Evolutionary conservation across 1,140 invertebrate genomes (phyloP), one percentile per base, ranked within the genome.

Genomic region (Cydia fagiglandana): DNA sequence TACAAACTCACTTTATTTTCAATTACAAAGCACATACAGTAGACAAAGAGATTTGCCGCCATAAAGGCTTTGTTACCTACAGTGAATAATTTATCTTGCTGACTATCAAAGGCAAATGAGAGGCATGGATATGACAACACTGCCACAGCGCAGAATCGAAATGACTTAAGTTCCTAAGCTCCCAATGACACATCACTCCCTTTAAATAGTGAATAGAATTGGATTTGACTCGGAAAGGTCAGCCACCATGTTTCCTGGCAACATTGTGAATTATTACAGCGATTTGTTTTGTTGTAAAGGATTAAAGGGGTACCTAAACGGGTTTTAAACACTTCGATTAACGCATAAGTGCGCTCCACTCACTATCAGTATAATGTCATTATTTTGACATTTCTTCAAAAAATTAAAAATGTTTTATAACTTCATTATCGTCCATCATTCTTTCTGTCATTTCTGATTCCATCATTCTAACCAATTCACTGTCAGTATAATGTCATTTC

Each of bases 81-180:
- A 76, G 73, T 74, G 75, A 47, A 74, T 77, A 77, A 81, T 81
- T 81, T 78, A 81, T 81, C 78, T 78, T 70, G 53, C 41, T 41
- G 73, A 73, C 75, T 81, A 81, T 78, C 80, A 81, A 77, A 76
- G 74, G 77, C 74, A 34, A 81, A 81, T 81, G 76, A 81, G 80
- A 74, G 66, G 68, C 80, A 75, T 81, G 80, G 76, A 78, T 78
- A 68, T 79, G 78, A 80, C 78, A 79, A 81, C 80, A 81, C 78
- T 78, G 17, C 17, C 20, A 61, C 7, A 12, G 20, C 17, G 2
- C 56, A 24, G 9, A 20, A 61, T 4, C 7, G 56, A 61, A 61
- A 61, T 61, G 17, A 61, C 15, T 17, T 61, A 24, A 20, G 20
- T 24, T 61, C n/a, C 50, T 12, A 7, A 53, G 5, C 4, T 53